These are phyloP conservation scores for Ormyrus labotus DNA, from an alignment of 2,888 invertebrate species.

Conservation along the genomic window DNA sequence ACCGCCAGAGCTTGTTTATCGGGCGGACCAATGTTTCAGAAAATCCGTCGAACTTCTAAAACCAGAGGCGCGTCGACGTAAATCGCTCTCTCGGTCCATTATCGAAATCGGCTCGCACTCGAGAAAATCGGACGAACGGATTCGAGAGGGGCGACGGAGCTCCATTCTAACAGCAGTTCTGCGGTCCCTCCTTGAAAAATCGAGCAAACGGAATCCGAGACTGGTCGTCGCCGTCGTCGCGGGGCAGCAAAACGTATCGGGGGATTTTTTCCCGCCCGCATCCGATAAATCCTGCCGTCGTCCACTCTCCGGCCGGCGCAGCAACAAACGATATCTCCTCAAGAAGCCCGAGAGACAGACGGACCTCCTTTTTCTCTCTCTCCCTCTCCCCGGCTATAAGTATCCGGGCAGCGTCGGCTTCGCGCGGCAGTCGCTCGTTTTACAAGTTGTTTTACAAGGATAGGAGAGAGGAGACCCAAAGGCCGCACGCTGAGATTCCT, in stretches of 20 bases:
- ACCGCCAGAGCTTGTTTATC: no score
- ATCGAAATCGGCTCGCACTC: no score
- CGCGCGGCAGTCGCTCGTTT: conserved; percentile 65
- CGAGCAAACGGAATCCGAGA: no score
- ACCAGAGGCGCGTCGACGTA: no score
- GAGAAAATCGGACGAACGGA: no score
- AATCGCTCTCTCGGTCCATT: no score
- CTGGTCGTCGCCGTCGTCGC: background rate
- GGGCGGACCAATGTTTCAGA: no score
- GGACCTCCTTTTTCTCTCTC: background rate
- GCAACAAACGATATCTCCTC: conserved; percentile 16
- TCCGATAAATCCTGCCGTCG: conserved; percentile 41
- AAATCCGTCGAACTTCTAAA: no score
- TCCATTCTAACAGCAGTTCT: no score
- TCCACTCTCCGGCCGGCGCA: background rate
- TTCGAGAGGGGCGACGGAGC: no score
- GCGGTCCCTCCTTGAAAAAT: no score
- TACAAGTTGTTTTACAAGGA: conserved; percentile 75
- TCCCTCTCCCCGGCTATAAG: background rate
- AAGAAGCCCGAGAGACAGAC: background rate
- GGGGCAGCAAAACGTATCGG: background rate
- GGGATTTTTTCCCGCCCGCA: conserved; percentile 27
- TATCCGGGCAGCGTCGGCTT: background rate
- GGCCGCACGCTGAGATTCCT: conserved; percentile 59
- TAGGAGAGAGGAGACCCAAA: conserved; percentile 55